Base-by-base conservation (phyloP, 2,888 invertebrate genomes). In the Eupithecia centaureata region DNA sequence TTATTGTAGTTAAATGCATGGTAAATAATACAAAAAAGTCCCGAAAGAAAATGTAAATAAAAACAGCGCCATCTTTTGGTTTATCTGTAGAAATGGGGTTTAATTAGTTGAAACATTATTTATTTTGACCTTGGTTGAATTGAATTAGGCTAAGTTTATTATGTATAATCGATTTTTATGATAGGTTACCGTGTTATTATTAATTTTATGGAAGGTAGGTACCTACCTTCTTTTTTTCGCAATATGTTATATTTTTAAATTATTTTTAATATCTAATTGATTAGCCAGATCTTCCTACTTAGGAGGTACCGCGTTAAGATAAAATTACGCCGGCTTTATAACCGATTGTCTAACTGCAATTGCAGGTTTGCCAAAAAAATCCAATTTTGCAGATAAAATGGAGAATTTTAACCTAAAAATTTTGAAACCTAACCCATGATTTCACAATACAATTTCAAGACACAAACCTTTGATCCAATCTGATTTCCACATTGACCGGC, bases 401-500 rank as follows among this genome's bases (percentile, higher is more conserved):
- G 47, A 66, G 28, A 33, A 25, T 42, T 35, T 59, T 68, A 68
- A 70, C 65, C 63, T 66, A 63, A 56, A 68, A 69, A 56, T 30
- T n/a, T 3, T 12, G 15, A 15, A 51, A 52, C 2, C 42, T 30
- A 27, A 30, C 18, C 12, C 54, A 30, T 27, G 15, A 15, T 10
- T 15, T 30, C n/a, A 18, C n/a, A n/a, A 0, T 56, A 56, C 0
- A 56, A 47, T 47, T 22, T 18, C 15, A 27, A 27, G 18, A 22
- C 8, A 71, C 79, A 83, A 91, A 97, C 97, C 95, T 98, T 98
- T 63, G 98, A 97, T 77, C 98, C 98, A 83, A 98, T 98, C 91
- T 98, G 98, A 90, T 98, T 98, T 63, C 98, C 98, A 87, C 98
- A 98, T 88, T 98, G 98, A 63, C 98, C 98, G 66, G 97, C 96